Evolutionary conservation across 2,888 invertebrate genomes (phyloP), one percentile per base, ranked within the genome.

Genomic region (Sinohyriopsis cumingii): DNA sequence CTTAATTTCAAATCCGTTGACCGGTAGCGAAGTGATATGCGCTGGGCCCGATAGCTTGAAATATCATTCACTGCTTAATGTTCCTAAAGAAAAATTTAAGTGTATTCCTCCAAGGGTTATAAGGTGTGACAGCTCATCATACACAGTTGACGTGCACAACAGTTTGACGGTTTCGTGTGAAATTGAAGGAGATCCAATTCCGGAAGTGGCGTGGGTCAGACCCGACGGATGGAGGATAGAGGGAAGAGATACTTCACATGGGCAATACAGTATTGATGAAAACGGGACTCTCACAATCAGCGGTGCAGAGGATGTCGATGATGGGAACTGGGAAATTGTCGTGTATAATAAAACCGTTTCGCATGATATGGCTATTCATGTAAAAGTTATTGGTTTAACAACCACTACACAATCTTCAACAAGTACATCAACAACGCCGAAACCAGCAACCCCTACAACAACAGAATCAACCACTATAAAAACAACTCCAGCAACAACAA

Each of bases 131-230:
- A 69, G 67, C 7, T 28, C 62, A 0, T 62, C 60, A 0, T 75
- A 74, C 56, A 63, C 75, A 3, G 60, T 77, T 15, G 65, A 67
- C 15, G 71, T 71, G 7, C 76, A 79, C 15, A 65, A 71, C n/a
- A 22, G 61, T 28, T 54, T 78, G 7, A 45, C 55, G 9, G 75
- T 83, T 7, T n/a, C 64, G 12, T 83, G 83, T 65, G 54, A 61
- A 22, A 75, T 75, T 53, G 71, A 73, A 5, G 83, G 83, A 0
- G 79, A 80, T 57, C 83, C 83, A 6, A 67, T 72, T 20, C 83
- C 83, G 3, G 72, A 75, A 20, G 64, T 82, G 12, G 75, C 78
- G 33, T 83, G 80, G 80, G 64, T 63, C 6, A 64, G 68, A 9
- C 78, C 80, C 5, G 79, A 75, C 33, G 76, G 74, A 25, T 65